Conservation (phyloP, 92 coral and sea anemone genomes). For the Bergia puertoricense region DNA sequence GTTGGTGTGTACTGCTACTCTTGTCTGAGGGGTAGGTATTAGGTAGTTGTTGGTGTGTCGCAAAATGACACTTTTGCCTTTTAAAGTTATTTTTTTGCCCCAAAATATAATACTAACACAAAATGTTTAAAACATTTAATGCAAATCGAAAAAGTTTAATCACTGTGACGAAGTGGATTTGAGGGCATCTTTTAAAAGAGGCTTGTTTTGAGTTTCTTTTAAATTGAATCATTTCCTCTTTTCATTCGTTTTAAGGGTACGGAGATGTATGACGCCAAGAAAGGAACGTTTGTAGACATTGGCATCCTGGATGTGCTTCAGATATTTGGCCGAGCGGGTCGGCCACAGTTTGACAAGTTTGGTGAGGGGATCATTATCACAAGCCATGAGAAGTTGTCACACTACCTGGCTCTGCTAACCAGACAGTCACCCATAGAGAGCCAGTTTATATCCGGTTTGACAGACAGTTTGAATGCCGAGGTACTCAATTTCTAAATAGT, state of each 20-base stretch:
- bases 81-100: too few relatives aligned
- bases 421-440: slow-evolving; percentile 99
- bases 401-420: slow-evolving; percentile 85
- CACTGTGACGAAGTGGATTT: too few relatives aligned
- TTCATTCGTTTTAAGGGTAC: slow-evolving; percentile 69
- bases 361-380: slow-evolving; percentile 97
- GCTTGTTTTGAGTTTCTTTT: too few relatives aligned
- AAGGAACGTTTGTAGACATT: slow-evolving; percentile 95
- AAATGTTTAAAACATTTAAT: too few relatives aligned
- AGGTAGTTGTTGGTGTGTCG: neutral
- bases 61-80: too few relatives aligned
- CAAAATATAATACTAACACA: too few relatives aligned
- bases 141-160: too few relatives aligned
- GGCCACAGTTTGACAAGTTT: slow-evolving; percentile 96
- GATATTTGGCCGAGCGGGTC: slow-evolving; percentile 99
- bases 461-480: slow-evolving; percentile 97
- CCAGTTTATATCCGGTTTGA: slow-evolving; percentile 78
- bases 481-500: slow-evolving; percentile 38
- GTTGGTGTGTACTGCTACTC: slow-evolving; percentile 78
- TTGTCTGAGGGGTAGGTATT: slow-evolving; percentile 64
- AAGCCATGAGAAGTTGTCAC: slow-evolving; percentile 83
- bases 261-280: slow-evolving; percentile 92
- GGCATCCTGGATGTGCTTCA: slow-evolving; percentile 97
- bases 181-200: too few relatives aligned
- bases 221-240: neutral